phyloP scores from a whole-genome alignment of 2,888 invertebrate genomes.

The Ophonus ardosiacus region DNA sequence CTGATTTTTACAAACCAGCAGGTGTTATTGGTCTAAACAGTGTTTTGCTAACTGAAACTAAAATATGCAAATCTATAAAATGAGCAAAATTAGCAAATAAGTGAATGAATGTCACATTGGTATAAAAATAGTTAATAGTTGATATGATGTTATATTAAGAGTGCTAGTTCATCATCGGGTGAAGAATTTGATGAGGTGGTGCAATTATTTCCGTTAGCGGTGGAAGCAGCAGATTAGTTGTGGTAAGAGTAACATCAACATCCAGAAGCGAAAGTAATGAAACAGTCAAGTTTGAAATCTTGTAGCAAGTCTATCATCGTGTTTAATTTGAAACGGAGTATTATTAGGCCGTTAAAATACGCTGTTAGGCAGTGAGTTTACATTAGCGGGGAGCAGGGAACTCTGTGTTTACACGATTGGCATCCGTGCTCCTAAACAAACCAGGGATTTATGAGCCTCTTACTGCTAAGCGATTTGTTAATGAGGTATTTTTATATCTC shows the following conservation, averaged over 20 bases:
- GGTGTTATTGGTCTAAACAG: too few relatives aligned
- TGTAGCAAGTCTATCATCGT: conserved; percentile 53
- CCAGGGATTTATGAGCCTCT: conserved; percentile 63
- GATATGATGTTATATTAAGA: neutral
- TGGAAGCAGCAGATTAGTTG: conserved; percentile 20
- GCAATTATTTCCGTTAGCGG: conserved; percentile 30
- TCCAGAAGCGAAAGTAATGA: conserved; percentile 41
- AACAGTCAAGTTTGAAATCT: conserved; percentile 45
- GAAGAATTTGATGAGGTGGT: neutral
- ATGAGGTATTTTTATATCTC: conserved; percentile 63
- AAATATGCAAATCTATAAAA: too few relatives aligned
- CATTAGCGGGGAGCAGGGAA: conserved; percentile 50
- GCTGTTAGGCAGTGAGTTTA: conserved; percentile 35
- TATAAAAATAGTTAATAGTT: neutral
- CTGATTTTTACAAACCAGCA: too few relatives aligned
- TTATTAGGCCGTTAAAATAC: conserved; percentile 61
- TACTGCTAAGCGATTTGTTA: conserved; percentile 63
- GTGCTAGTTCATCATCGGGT: neutral
- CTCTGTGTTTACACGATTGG: conserved; percentile 59
- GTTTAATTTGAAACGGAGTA: conserved; percentile 54
- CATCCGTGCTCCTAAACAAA: conserved; percentile 62
- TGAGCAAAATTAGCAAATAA: neutral
- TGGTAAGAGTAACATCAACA: conserved; percentile 22
- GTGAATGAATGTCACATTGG: neutral
- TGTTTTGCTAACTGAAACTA: too few relatives aligned